Evolutionary conservation across 2,113 vertebrate species (phyloP), one percentile per base, ranked within the genome.

Genomic region (Aphelocoma coerulescens): DNA sequence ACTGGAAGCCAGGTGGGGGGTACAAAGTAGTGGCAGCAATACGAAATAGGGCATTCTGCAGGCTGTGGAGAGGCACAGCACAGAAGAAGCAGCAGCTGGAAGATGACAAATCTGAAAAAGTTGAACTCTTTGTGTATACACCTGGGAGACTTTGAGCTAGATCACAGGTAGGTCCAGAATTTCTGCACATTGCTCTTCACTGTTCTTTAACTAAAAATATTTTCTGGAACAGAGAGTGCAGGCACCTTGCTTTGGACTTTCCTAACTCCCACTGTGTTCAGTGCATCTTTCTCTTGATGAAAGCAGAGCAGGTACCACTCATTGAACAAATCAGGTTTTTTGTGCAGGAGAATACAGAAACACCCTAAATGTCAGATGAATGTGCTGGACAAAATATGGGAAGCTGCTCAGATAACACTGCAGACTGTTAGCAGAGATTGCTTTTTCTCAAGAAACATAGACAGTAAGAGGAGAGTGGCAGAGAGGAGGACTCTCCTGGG

Each of bases 121-220:
- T 0, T 83, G 75, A 88, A 77, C 57, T 63, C n/a, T 87, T 39
- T 51, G 9, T 44, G 22, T 71, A 11, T 11, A 41, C 24, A 86
- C 11, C 35, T 75, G 76, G 3, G 43, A 85, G 23, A 49, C 54
- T 91, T 83, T 3, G 3, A 85, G 62, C 33, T 82, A 54, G 48
- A 41, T 85, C 49, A 46, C 35, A 85, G 69, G 32, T 58, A 37
- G 37, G 15, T 54, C 39, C 43, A 71, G 58, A 69, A 74, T 79
- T 85, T 93, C 78, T 85, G 32, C 43, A 62, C 27, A 3, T 23
- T 61, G 63, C 48, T 78, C 11, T 75, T 81, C 0, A 1, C 58
- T 90, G 51, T 85, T 46, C 20, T 39, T 39, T 94, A 62, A 41
- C 79, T 90, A 88, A 87, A 93, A 95, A 83, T 85, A 90, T n/a